A percentile compares a stretch with the other conserved stretches of the same genome.
These are phyloP conservation scores for Noctuana brunneofusca DNA, from an alignment of 2,888 invertebrate genomes.

Conservation along the genomic window DNA sequence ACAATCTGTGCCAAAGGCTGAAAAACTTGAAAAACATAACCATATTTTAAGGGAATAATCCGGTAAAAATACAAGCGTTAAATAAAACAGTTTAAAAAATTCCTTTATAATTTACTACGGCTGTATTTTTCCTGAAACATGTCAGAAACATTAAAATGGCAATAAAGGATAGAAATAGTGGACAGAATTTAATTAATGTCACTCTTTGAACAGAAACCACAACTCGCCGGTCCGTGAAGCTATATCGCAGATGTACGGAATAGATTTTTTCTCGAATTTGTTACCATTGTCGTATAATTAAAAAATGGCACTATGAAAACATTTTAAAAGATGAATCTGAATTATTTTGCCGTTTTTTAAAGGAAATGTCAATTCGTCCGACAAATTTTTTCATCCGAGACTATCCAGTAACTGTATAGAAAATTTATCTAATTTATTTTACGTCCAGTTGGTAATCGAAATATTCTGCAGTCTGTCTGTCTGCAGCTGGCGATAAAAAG, in stretches of 20 bases:
- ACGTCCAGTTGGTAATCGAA: too few species aligned
- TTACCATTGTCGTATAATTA: neutral
- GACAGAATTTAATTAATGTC: conserved; percentile 28
- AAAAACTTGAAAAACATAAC: too few species aligned
- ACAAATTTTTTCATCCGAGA: too few species aligned
- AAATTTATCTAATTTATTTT: too few species aligned
- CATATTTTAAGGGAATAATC: neutral
- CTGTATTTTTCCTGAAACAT: neutral
- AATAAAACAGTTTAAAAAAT: neutral
- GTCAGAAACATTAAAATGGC: conserved; percentile 1
- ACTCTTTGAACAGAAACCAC: conserved; percentile 26
- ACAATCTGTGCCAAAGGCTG: too few species aligned
- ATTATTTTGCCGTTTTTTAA: too few species aligned
- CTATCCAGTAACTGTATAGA: too few species aligned
- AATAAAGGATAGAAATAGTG: conserved; percentile 7
- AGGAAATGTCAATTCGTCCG: too few species aligned
- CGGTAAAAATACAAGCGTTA: neutral
- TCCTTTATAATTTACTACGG: neutral
- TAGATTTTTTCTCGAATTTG: conserved; percentile 18
- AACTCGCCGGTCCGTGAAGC: conserved; percentile 17
- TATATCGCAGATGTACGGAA: conserved; percentile 34
- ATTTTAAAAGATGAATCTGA: too few species aligned
- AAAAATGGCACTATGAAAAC: too few species aligned
- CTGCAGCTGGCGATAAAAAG: too few species aligned
- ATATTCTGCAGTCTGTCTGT: too few species aligned